Evolutionary conservation across 2,113 vertebrate genomes (phyloP), one percentile per base, ranked within the genome.

Genomic region (Neodontobutis hainanensis): DNA sequence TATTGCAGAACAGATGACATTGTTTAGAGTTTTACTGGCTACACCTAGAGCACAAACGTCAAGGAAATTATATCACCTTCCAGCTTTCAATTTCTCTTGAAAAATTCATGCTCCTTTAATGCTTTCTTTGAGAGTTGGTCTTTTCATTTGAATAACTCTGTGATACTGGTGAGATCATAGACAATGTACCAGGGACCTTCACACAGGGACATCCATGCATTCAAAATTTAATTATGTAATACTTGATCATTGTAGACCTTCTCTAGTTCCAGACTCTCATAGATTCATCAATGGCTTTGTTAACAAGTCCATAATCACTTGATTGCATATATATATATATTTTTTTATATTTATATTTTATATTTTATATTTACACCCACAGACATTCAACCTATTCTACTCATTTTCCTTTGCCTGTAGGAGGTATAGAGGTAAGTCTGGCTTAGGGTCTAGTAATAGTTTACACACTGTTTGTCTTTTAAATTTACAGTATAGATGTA

Each of bases 1-100:
- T 74, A 87, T 73, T 61, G 77, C 51, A 40, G 85, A 77, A 75
- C 87, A 91, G 87, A 91, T 90, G 91, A 85, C 36, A 55, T 83
- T 86, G 86, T 64, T 86, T 60, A 87, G 59, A 58, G 70, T 66
- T 84, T 82, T 84, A 60, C 58, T 50, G 75, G 60, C 50, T 73
- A 68, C 64, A 59, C 44, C 69, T 35, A 77, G 65, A 63, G 82
- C 76, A 74, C 68, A 69, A 82, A 85, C 74, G 58, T 49, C 36
- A 27, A 27, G 19, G 15, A 80, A 80, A 68, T 85, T 77, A 55
- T 50, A 44, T 45, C 51, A 11, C 69, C 62, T 63, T 61, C 73
- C 14, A n/a, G 11, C 55, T 58, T 52, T 43, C 49, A 57, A 70
- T 57, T 61, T 64, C 35, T 73, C 60, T 59, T 71, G 49, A 63